These are phyloP conservation scores for Aphelenchoides fujianensis DNA, from an alignment of 1,140 invertebrate species.

Conservation along the genomic window DNA sequence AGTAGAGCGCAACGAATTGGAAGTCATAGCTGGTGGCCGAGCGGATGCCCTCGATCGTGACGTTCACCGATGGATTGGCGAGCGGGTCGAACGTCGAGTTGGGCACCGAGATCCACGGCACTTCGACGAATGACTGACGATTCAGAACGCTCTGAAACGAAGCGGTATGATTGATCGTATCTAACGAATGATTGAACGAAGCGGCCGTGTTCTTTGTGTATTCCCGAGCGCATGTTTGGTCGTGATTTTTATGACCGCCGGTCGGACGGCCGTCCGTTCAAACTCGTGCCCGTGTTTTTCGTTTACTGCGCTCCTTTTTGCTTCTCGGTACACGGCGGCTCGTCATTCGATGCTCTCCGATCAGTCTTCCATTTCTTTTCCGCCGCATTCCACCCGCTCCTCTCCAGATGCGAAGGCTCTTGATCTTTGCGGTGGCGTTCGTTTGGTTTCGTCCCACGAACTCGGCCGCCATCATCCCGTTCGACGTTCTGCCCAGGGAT, in stretches of 20 bases:
- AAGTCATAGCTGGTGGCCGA: constrained; percentile 60
- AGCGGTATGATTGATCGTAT: no score
- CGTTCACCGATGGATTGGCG: constrained; percentile 16
- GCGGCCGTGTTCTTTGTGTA: no score
- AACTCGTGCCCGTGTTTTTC: no score
- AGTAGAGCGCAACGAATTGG: constrained; percentile 54
- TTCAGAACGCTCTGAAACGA: constrained; percentile 13
- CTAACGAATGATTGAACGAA: no score
- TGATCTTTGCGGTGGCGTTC: no score
- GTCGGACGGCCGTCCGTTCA: neutral
- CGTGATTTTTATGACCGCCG: neutral
- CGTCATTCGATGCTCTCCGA: neutral
- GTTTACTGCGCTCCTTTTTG: neutral
- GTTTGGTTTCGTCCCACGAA: no score
- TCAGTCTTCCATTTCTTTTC: neutral
- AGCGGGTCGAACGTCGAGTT: constrained; percentile 53
- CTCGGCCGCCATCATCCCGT: neutral
- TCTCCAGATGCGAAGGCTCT: no score
- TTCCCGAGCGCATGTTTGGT: neutral
- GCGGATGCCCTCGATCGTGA: constrained; percentile 45
- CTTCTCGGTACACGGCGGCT: neutral
- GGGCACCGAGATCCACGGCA: constrained; percentile 41
- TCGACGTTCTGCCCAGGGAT: neutral
- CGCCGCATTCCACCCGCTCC: no score
- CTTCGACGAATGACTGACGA: constrained; percentile 38